Percentiles rank a stretch among this genome's conserved stretches.
phyloP scores from a whole-genome alignment of 1,140 invertebrate species.

The Tetramorium alpestre region DNA sequence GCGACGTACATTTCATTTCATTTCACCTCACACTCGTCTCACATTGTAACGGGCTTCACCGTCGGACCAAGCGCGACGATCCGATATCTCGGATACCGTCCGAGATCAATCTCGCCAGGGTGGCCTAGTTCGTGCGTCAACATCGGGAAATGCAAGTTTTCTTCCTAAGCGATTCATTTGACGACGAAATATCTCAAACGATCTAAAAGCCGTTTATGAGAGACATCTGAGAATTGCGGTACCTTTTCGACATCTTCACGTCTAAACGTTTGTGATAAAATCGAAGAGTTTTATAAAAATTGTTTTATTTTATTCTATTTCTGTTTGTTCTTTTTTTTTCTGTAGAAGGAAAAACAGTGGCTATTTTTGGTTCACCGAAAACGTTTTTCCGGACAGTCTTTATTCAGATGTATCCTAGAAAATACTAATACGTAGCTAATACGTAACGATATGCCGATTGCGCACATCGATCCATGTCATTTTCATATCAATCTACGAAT shows the following conservation, averaged over 20 bases:
- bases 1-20: conserved; percentile 36
- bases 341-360: background rate
- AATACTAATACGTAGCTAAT: background rate
- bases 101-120: conserved; percentile 37
- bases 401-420: background rate
- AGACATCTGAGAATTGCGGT: background rate
- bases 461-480: conserved; percentile 30
- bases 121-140: conserved; percentile 44
- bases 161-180: background rate
- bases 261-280: conserved; percentile 6
- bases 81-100: background rate
- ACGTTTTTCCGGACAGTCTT: conserved; percentile 8
- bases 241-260: conserved; percentile 1
- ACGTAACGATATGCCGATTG: conserved; percentile 27
- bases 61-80: conserved; percentile 14
- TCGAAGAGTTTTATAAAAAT: background rate
- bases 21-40: conserved; percentile 26
- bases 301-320: conserved; percentile 13
- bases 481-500: conserved; percentile 47
- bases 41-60: conserved; percentile 9
- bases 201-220: background rate
- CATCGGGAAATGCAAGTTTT: background rate
- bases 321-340: conserved; percentile 2
- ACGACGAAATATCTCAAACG: background rate
- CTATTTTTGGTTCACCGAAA: background rate